These are phyloP conservation scores for Drosophila nr. fundita DNA, from an alignment of 2,888 invertebrate genomes.

Conservation along the genomic window DNA sequence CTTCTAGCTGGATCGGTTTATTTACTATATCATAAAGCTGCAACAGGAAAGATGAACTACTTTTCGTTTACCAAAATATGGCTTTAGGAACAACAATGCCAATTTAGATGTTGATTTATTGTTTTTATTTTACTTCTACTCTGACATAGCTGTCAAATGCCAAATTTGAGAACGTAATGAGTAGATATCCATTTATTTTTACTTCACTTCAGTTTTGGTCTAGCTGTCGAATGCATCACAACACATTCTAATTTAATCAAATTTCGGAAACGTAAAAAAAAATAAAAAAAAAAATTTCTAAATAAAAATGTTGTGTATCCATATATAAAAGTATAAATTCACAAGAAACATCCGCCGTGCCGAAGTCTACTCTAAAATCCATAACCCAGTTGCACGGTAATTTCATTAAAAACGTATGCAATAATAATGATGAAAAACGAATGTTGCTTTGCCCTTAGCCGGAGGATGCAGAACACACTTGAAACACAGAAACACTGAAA, in stretches of 20 bases:
- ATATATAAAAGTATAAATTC: neutral
- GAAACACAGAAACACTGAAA: constrained; percentile 10
- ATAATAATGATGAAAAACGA: constrained; percentile 1
- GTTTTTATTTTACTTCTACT: neutral
- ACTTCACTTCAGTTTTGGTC: neutral
- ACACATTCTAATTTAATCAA: neutral
- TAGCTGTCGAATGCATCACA: neutral
- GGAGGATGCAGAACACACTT: constrained; percentile 40
- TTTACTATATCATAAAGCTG: neutral
- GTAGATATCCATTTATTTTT: neutral
- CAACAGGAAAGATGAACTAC: neutral
- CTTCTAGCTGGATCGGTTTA: neutral
- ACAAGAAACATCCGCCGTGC: constrained; percentile 4
- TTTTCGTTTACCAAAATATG: too few relatives aligned
- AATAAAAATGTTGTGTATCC: neutral
- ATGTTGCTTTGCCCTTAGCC: constrained; percentile 1
- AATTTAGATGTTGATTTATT: neutral
- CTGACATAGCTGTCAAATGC: neutral
- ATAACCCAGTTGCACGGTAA: constrained; percentile 38
- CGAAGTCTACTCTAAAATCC: constrained; percentile 1
- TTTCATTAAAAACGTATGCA: constrained; percentile 36
- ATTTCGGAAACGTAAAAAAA: neutral
- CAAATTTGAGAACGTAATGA: neutral
- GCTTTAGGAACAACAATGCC: neutral
- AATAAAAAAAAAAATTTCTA: too few relatives aligned